These are phyloP conservation scores for Sardinella longiceps DNA, from an alignment of 2,797 vertebrate species.

Conservation along the genomic window DNA sequence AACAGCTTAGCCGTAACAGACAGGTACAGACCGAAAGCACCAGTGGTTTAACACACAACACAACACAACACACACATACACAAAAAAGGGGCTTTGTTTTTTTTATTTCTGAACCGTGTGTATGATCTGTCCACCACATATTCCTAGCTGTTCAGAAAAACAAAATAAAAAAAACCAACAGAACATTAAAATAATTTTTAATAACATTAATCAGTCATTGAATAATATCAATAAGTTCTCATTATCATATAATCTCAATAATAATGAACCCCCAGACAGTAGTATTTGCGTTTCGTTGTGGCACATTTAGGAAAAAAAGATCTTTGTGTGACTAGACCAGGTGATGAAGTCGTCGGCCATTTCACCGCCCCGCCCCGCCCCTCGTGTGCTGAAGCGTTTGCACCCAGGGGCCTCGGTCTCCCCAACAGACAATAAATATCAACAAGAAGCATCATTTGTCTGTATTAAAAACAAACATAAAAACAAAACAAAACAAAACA, in stretches of 20 bases:
- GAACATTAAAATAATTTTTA: conserved; percentile 66
- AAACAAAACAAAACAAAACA: conserved; percentile 52
- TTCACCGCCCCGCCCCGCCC: too few species aligned
- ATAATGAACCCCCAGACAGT: conserved; percentile 76
- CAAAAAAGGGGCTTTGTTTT: conserved; percentile 69
- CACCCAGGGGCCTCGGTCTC: conserved; percentile 53
- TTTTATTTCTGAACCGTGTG: conserved; percentile 84
- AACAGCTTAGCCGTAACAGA: too few species aligned
- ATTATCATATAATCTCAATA: conserved; percentile 61
- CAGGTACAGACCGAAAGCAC: conserved; percentile 23
- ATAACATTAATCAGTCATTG: conserved; percentile 69
- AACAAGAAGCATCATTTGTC: conserved; percentile 72
- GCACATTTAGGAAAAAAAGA: conserved; percentile 58
- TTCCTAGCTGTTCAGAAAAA: conserved; percentile 74
- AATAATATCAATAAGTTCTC: conserved; percentile 67
- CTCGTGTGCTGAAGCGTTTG: conserved; percentile 49
- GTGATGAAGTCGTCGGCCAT: conserved; percentile 58
- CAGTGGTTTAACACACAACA: conserved; percentile 20
- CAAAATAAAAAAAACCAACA: conserved; percentile 49
- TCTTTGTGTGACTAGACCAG: conserved; percentile 58
- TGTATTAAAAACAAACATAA: conserved; percentile 72
- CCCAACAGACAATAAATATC: conserved; percentile 79
- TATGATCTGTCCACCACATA: conserved; percentile 82
- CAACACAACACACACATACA: conserved; percentile 68
- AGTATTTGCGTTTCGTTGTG: conserved; percentile 75